Conservation (phyloP, 2,888 invertebrate species). For the Caenorhabditis sp. region DNA sequence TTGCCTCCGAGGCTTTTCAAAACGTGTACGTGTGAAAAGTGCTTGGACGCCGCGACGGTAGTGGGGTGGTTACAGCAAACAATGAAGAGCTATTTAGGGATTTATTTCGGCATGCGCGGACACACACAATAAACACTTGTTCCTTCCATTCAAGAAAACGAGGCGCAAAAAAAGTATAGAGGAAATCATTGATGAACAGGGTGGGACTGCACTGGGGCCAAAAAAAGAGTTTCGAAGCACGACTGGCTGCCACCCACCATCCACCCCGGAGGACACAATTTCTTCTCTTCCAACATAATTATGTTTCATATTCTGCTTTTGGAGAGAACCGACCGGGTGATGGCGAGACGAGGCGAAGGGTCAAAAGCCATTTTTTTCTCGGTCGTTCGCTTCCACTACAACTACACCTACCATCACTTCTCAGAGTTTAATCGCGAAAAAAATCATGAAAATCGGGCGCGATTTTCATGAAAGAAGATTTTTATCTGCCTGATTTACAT, state of each 20-base stretch:
- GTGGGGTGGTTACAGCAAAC: conserved; percentile 54
- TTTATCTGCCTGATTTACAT: conserved; percentile 59
- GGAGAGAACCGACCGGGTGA: conserved; percentile 14
- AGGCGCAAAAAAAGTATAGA: background rate
- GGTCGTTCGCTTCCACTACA: background rate
- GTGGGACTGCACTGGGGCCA: background rate
- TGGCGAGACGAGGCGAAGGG: conserved; percentile 42
- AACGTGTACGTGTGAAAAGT: conserved; percentile 48
- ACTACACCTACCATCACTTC: conserved; percentile 16
- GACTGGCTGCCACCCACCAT: background rate
- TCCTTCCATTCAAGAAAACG: conserved; percentile 20
- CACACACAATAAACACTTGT: conserved; percentile 63
- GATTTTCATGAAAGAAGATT: conserved; percentile 28
- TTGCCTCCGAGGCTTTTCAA: background rate
- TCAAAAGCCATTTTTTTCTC: conserved; percentile 19
- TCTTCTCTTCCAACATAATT: conserved; percentile 53
- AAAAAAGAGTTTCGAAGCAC: conserved; percentile 35
- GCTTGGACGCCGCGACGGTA: conserved; percentile 34
- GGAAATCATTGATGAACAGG: conserved; percentile 42
- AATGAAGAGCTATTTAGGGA: conserved; percentile 64
- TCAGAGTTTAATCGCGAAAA: conserved; percentile 59
- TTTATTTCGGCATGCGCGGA: conserved; percentile 63
- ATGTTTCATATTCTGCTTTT: conserved; percentile 57
- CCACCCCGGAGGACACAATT: conserved; percentile 31
- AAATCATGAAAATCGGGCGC: conserved; percentile 45